phyloP scores from a whole-genome alignment of 2,797 vertebrate species.

The Cyprinodon diabolis region DNA sequence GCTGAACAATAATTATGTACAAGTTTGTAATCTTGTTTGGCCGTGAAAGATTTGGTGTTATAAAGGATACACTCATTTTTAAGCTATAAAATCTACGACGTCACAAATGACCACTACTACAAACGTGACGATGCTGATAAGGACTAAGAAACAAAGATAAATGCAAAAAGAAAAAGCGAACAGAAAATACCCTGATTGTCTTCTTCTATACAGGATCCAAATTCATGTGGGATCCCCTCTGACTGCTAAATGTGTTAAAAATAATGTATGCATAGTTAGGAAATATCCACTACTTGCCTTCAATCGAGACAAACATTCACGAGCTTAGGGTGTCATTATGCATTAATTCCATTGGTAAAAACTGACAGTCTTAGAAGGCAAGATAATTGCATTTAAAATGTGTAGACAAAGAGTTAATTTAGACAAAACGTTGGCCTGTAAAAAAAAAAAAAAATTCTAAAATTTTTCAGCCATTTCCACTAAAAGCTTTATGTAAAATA shows the following conservation, averaged over 20 bases:
- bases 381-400: constrained; percentile 73
- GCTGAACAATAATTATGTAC: constrained; percentile 71
- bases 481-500: constrained; percentile 76
- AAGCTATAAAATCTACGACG: constrained; percentile 76
- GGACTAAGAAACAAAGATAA: constrained; percentile 68
- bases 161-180: constrained; percentile 27
- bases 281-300: constrained; percentile 73
- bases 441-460: constrained; percentile 26
- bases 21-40: constrained; percentile 83
- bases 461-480: constrained; percentile 64
- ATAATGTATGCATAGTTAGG: constrained; percentile 87
- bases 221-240: constrained; percentile 64
- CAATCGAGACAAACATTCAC: constrained; percentile 70
- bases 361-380: constrained; percentile 78
- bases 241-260: constrained; percentile 82
- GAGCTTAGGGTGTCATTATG: constrained; percentile 64
- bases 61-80: constrained; percentile 71
- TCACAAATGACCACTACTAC: constrained; percentile 70
- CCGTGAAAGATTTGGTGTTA: constrained; percentile 75
- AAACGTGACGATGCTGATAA: constrained; percentile 72
- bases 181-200: constrained; percentile 63
- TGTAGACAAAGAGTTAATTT: constrained; percentile 74
- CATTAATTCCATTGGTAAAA: constrained; percentile 60
- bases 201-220: constrained; percentile 74
- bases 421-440: constrained; percentile 65